Percentiles rank a stretch among this genome's conserved stretches.
Conservation (phyloP, 2,888 invertebrate species). For the Myopa testacea region DNA sequence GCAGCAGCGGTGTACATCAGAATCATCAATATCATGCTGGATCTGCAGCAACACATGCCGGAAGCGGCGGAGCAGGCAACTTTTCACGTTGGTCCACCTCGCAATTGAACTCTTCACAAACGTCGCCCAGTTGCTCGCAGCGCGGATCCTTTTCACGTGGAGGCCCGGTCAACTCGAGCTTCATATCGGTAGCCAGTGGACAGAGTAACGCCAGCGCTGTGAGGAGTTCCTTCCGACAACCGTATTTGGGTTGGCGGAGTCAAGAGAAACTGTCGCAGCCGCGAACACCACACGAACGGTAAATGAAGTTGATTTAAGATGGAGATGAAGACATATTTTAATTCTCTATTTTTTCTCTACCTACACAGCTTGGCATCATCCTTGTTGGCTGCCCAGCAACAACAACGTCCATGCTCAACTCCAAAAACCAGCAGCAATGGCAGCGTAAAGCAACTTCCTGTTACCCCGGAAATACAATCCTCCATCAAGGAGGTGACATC, state of each 20-base stretch:
- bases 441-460: conserved; percentile 53
- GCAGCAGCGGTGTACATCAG: conserved; percentile 26
- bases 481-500: conserved; percentile 94
- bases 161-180: conserved; percentile 67
- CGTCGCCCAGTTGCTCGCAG: conserved; percentile 80
- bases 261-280: conserved; percentile 81
- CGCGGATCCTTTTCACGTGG: conserved; percentile 78
- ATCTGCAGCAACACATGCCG: conserved; percentile 34
- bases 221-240: conserved; percentile 80
- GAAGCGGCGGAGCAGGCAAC: conserved; percentile 54
- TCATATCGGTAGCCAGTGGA: conserved; percentile 74
- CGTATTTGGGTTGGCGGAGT: conserved; percentile 90
- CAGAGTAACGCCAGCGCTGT: conserved; percentile 71
- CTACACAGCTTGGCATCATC: conserved; percentile 75
- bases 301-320: conserved; percentile 41
- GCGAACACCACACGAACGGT: conserved; percentile 87
- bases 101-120: conserved; percentile 79
- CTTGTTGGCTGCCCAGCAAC: conserved; percentile 70
- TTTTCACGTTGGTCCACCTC: conserved; percentile 78
- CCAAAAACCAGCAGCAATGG: conserved; percentile 53
- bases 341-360: conserved; percentile 2
- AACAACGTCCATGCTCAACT: conserved; percentile 62
- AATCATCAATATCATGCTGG: conserved; percentile 38
- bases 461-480: conserved; percentile 78
- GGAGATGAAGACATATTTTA: neutral